Conservation (phyloP, 2,888 invertebrate species). For the Parasteatoda lunata region DNA sequence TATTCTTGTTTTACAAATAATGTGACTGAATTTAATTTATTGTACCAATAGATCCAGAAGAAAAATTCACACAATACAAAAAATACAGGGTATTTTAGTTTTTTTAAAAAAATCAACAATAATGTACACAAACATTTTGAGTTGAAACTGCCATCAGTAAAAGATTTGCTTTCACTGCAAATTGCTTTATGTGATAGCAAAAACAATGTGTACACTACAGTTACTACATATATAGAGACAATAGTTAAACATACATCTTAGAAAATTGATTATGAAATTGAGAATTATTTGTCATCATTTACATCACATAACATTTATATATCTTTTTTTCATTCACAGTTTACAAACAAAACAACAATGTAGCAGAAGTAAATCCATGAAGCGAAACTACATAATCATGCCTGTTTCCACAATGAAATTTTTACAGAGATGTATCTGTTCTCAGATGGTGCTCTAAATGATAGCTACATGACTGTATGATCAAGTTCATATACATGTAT, state of each 20-base stretch:
- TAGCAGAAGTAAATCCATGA: not conserved
- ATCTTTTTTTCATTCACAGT: not conserved
- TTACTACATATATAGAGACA: not conserved
- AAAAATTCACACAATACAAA: not conserved
- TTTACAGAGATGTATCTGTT: not conserved
- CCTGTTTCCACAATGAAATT: not conserved
- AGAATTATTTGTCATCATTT: not conserved
- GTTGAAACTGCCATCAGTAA: not conserved
- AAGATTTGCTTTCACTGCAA: not conserved
- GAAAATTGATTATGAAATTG: not conserved
- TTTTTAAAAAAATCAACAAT: not conserved
- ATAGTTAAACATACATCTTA: not conserved
- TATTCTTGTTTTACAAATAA: too few species aligned
- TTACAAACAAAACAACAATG: not conserved
- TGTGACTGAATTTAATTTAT: too few species aligned
- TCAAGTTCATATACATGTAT: not conserved
- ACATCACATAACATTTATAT: not conserved
- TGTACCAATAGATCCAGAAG: too few species aligned
- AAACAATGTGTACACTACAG: not conserved
- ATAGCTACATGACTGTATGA: constrained; percentile 1
- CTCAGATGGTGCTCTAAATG: not conserved
- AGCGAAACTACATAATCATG: not conserved
- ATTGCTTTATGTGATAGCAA: not conserved
- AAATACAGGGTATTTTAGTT: not conserved
- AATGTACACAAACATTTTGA: not conserved